Evolutionary conservation across 2,888 invertebrate genomes (phyloP), one percentile per base, ranked within the genome.

Genomic region (Cryptocephalus moraei): DNA sequence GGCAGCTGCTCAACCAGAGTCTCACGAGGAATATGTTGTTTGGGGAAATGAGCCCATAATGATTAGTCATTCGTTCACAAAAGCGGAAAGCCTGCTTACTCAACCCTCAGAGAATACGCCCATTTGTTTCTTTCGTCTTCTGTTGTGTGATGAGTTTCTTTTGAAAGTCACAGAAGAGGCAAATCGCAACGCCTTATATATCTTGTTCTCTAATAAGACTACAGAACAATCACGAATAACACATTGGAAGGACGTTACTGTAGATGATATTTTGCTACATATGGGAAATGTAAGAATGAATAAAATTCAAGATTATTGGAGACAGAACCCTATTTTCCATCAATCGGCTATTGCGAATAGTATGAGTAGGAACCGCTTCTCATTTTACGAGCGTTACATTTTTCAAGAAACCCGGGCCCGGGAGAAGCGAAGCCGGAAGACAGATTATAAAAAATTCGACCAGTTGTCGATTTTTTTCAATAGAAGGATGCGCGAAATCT

Each of bases 401-500:
- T 44, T 22, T 11, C 13, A 44, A 8, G 38, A 34, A 44, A 44
- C 41, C 41, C 45, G 41, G 33, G 41, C 14, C 33, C 6, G 32
- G 32, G 22, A 22, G 41, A 45, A 40, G 41, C 44, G 33, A 41
- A 13, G 43, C 34, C 39, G 36, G 32, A 36, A n/a, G 50, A 54
- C 38, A 39, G 46, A 14, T 43, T 52, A 33, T 48, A 45, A 34
- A 65, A 68, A 61, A 62, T 67, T 39, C 52, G 55, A 12, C 56
- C 57, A 31, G 31, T 69, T n/a, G 47, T 69, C 11, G 60, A 66
- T 49, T 56, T 62, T 56, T 34, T 69, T 70, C 55, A 54, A 54
- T 42, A 10, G n/a, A 6, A 49, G 39, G 43, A 55, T 53, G 49
- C 3, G 13, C 32, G 45, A 36, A 33, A 41, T 57, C 39, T 57